These are phyloP conservation scores for Botia almorhae DNA, from an alignment of 2,797 vertebrate species.

Conservation along the genomic window DNA sequence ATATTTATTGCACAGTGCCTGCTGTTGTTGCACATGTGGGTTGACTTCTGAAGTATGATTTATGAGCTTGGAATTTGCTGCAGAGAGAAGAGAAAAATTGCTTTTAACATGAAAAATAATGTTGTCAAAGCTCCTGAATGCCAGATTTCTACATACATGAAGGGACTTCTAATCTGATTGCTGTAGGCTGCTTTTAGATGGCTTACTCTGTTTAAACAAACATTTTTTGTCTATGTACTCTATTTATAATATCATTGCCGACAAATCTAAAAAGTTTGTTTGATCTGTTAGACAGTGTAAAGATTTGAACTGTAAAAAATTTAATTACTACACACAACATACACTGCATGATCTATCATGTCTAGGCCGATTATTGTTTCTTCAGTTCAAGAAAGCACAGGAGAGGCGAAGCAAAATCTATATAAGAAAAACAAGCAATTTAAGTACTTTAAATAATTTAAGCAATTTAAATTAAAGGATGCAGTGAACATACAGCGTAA, in stretches of 20 bases:
- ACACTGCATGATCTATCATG: not conserved
- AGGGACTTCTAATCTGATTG: conserved; percentile 60
- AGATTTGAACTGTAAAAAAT: not conserved
- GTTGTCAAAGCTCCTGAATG: conserved; percentile 71
- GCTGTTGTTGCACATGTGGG: not conserved
- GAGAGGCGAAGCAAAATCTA: not conserved
- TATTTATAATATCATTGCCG: not conserved
- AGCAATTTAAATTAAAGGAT: not conserved
- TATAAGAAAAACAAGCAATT: not conserved
- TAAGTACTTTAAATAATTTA: not conserved
- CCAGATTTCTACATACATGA: conserved; percentile 80
- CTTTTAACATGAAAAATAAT: conserved; percentile 32
- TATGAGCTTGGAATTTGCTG: conserved; percentile 24
- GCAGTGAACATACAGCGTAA: not conserved
- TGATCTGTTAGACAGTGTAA: not conserved
- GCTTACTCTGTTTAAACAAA: not conserved
- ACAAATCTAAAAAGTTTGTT: not conserved
- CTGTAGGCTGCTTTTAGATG: not conserved
- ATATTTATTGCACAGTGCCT: not conserved
- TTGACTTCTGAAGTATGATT: conserved; percentile 3
- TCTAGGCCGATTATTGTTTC: not conserved
- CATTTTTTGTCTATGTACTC: not conserved
- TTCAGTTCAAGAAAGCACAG: not conserved
- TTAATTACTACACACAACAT: not conserved
- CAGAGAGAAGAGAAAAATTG: conserved; percentile 68